Percentiles rank a stretch among this genome's conserved stretches.
Evolutionary conservation across 1,140 invertebrate genomes (phyloP).

Genomic region (Papilio polytes): DNA sequence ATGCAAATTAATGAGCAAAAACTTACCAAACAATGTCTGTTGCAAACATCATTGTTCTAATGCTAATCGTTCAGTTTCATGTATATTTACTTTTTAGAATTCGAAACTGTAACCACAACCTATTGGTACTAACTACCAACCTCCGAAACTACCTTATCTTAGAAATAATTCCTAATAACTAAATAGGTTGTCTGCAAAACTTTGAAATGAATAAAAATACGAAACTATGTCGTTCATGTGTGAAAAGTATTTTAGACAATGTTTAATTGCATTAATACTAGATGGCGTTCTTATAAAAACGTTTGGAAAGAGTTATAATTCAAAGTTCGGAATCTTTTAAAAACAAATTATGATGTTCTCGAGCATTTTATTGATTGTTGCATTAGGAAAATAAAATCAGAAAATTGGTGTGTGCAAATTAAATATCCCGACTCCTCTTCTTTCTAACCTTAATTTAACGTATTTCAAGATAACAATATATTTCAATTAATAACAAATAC

Average conservation of each 20-base stretch:
- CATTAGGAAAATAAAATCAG: background rate
- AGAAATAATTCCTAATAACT: too few species aligned
- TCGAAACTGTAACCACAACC: background rate
- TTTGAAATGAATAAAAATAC: too few species aligned
- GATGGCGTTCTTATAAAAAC: background rate
- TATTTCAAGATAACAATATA: background rate
- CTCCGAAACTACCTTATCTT: background rate
- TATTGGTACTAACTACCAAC: background rate
- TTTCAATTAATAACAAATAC: background rate
- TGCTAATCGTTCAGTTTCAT: background rate
- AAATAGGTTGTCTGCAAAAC: too few species aligned
- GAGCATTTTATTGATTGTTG: background rate
- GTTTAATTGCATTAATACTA: background rate
- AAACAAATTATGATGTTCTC: background rate
- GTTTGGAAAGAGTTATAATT: background rate
- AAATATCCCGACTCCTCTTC: background rate
- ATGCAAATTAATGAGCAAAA: slow-evolving; percentile 20
- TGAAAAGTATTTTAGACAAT: background rate
- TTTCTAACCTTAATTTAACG: background rate
- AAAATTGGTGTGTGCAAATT: background rate
- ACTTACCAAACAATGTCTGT: slow-evolving; percentile 2
- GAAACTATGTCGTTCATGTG: too few species aligned
- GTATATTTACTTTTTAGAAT: slow-evolving; percentile 4
- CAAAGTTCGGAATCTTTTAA: too few species aligned
- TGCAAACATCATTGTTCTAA: slow-evolving; percentile 22